Conservation (phyloP, 2,888 invertebrate species). For the Busseola fusca region DNA sequence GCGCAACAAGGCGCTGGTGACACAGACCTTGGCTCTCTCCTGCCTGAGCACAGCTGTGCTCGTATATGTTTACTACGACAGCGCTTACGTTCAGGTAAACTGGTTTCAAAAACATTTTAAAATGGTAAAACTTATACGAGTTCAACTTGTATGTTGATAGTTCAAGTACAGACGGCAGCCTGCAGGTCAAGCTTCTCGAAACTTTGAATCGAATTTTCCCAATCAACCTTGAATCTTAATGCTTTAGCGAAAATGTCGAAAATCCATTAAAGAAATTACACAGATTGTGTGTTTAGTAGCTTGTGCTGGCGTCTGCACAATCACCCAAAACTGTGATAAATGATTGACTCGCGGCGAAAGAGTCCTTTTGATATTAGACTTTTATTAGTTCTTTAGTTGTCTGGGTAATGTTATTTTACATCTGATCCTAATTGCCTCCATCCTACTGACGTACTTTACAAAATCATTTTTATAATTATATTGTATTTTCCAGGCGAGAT, state of each 20-base stretch:
- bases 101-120: neutral
- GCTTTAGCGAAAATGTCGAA: too few relatives aligned
- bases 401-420: neutral
- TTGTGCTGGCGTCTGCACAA: too few relatives aligned
- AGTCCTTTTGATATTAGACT: neutral
- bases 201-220: too few relatives aligned
- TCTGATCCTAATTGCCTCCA: neutral
- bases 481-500: constrained; percentile 72
- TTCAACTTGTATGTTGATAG: neutral
- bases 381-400: too few relatives aligned
- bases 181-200: too few relatives aligned
- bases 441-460: neutral
- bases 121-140: neutral
- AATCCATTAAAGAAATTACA: too few relatives aligned
- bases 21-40: constrained; percentile 75
- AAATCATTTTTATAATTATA: too few relatives aligned
- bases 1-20: constrained; percentile 71
- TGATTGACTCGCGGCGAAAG: neutral
- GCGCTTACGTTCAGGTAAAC: constrained; percentile 75
- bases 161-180: neutral
- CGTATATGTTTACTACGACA: constrained; percentile 77
- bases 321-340: neutral
- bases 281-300: too few relatives aligned
- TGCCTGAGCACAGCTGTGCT: constrained; percentile 76
- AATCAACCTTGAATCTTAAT: too few relatives aligned